Percentiles rank a stretch among this genome's conserved stretches.
Evolutionary conservation across 2,888 invertebrate species (phyloP).

Genomic region (Smittia aterrima): DNA sequence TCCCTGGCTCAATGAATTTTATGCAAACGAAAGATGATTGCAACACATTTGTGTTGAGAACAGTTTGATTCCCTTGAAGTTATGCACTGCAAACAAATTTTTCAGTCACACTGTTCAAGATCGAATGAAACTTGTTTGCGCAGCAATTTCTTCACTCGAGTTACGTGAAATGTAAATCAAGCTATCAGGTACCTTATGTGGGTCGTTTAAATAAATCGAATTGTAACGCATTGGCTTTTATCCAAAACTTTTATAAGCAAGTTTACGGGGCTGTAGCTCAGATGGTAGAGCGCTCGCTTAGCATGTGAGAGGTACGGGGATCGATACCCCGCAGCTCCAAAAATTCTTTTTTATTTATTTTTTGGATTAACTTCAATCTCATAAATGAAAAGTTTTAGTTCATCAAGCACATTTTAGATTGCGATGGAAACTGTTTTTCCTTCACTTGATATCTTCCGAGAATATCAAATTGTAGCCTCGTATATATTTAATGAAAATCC

Average conservation of each 20-base stretch:
- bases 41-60: too few species aligned
- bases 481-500: too few species aligned
- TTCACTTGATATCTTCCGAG: too few species aligned
- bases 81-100: too few species aligned
- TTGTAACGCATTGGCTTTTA: neutral
- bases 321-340: slow-evolving; percentile 52
- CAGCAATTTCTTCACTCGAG: neutral
- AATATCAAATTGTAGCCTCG: too few species aligned
- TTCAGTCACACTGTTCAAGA: too few species aligned
- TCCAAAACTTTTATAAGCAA: neutral
- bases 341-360: slow-evolving; percentile 25
- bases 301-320: slow-evolving; percentile 61
- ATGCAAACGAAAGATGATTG: too few species aligned
- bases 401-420: too few species aligned
- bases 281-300: slow-evolving; percentile 60
- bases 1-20: too few species aligned
- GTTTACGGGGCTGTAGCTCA: slow-evolving; percentile 53
- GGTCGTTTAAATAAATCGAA: neutral
- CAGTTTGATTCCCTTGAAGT: too few species aligned
- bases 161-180: neutral
- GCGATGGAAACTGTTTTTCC: too few species aligned
- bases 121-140: neutral
- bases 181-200: neutral
- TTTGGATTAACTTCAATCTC: neutral
- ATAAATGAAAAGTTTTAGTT: neutral